Evolutionary conservation across 2,797 vertebrate genomes (phyloP), one percentile per base, ranked within the genome.

Genomic region (Prionace glauca): DNA sequence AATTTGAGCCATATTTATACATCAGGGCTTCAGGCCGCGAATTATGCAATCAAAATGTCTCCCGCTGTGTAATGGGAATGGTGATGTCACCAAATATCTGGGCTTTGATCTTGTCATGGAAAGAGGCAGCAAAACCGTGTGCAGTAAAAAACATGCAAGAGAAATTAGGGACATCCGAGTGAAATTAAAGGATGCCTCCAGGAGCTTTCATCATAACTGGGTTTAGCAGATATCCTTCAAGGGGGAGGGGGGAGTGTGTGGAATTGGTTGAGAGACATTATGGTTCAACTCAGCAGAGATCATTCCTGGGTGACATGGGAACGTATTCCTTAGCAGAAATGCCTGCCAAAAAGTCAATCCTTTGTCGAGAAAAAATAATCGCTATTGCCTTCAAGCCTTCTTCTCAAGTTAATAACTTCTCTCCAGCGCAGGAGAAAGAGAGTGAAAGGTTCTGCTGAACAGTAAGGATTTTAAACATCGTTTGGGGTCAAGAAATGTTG

Each of bases 1-100:
- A 60, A 91, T 65, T 65, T 60, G 88, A 91, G 60, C 60, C 32
- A 50, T 16, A 91, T n/a, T 91, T 91, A 65, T 65, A 32, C 29
- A 32, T 91, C 56, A 65, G 29, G 12, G 32, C 60, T 91, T 29
- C 88, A 91, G 29, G 88, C 26, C 41, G 16, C 20, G 60, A 91
- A 91, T 62, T 62, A 91, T 65, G 12, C 88, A 91, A 91, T 91
- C 88, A 65, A 62, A 91, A 91, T 65, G 26, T 18, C 50, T 90
- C 87, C 56, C 4, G 24, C 29, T n/a, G 60, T 65, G 56, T 91
- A 14, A 91, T 62, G 32, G 26, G 7, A 62, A 91, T 91, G 88
- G 56, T 29, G 26, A 32, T n/a, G 88, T 62, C 56, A 18, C 56
- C 32, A 91, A n/a, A 11, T 65, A 16, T 91, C 26, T 20, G 60